Evolutionary conservation across 2,113 vertebrate species (phyloP).

Genomic region (Anthoscopus minutus): DNA sequence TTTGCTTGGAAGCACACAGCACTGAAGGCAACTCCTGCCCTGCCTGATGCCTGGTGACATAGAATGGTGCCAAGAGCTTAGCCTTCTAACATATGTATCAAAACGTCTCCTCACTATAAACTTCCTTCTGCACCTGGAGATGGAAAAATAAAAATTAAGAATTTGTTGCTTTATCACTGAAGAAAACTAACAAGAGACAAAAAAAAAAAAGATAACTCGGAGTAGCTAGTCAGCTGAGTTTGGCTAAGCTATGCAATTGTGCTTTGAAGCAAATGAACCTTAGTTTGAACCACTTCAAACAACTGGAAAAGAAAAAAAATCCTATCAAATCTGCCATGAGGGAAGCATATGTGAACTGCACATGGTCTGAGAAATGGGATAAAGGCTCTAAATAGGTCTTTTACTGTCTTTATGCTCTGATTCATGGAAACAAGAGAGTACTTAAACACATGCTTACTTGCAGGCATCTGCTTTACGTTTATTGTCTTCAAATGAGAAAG

Average conservation of each 20-base stretch:
- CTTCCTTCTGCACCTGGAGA: rapidly evolving
- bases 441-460: conserved; percentile 28
- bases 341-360: conserved; percentile 8
- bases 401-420: conserved; percentile 28
- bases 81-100: background rate
- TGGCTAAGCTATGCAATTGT: background rate
- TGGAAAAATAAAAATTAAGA: background rate
- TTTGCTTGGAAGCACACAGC: background rate
- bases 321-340: background rate
- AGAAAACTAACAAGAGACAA: background rate
- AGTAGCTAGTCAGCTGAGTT: background rate
- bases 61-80: background rate
- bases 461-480: conserved; percentile 13
- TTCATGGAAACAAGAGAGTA: conserved; percentile 36
- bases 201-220: background rate
- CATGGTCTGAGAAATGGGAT: conserved; percentile 1
- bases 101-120: background rate
- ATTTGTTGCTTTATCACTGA: background rate
- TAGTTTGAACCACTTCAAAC: background rate
- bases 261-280: background rate
- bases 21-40: background rate
- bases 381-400: conserved; percentile 21
- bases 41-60: background rate
- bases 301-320: background rate
- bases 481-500: conserved; percentile 22